Evolutionary conservation across 2,113 vertebrate genomes (phyloP).

Genomic region (Otis tarda): DNA sequence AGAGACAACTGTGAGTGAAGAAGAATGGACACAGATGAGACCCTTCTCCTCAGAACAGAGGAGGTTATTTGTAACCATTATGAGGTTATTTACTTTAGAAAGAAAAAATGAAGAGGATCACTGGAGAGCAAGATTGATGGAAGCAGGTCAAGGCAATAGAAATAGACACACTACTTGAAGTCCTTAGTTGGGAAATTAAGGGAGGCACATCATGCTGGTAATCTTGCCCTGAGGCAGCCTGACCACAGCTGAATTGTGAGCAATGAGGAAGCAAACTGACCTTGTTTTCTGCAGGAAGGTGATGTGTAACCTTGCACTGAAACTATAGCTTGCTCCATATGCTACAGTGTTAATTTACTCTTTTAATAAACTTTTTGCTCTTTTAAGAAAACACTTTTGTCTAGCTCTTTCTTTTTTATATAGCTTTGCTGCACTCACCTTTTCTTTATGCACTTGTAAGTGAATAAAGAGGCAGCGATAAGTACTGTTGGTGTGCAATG

Average conservation of each 20-base stretch:
- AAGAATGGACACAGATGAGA: background rate
- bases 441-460: rapidly evolving
- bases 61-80: background rate
- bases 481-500: background rate
- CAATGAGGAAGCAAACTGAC: background rate
- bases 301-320: background rate
- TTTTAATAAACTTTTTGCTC: background rate
- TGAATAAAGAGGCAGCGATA: background rate
- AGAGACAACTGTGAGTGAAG: background rate
- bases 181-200: background rate
- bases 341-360: background rate
- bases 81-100: background rate
- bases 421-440: background rate
- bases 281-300: background rate
- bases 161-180: background rate
- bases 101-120: background rate
- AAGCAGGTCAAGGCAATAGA: background rate
- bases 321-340: background rate
- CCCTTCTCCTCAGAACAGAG: background rate
- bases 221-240: background rate
- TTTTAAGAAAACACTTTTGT: background rate
- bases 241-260: background rate
- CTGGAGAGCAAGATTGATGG: background rate
- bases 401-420: background rate
- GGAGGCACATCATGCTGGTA: background rate